Base-by-base conservation (phyloP, 1,140 invertebrate species). In the Megalonaias nervosa region DNA sequence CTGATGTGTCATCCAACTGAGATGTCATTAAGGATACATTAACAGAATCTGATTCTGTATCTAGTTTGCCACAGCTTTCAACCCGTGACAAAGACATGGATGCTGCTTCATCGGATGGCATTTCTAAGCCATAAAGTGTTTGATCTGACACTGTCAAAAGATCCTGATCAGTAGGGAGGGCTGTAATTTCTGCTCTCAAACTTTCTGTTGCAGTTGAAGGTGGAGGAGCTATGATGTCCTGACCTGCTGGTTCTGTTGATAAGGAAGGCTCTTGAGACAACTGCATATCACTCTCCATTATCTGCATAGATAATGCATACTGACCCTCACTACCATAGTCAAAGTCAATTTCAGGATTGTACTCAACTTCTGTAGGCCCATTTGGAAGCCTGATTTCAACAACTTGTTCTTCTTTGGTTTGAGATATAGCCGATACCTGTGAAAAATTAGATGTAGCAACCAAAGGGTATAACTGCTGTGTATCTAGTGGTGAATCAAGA, bases 281-380 rank as follows among this genome's bases (percentile, higher is more conserved):
- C 26, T 31, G 26, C 26, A 31, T 31, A 4, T 31, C 15, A 57
- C 38, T 19, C 62, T 65, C 31, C 62, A 65, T 31, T 65, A 15
- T 23, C n/a, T 65, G 14, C 17, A 65, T 65, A 15, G 17, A n/a
- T 21, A 48, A 23, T 67, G 61, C 70, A 9, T 72, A 56, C 21
- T 79, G 65, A 21, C 38, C 59, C 15, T 72, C 60, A 65, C 72
- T 66, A 76, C 73, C 75, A 70, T 81, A 93, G 89, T 77, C 88
- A 82, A 85, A 85, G 84, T 91, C 92, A 85, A 89, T 91, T 84
- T 92, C 91, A 70, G 91, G 88, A 79, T 89, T 89, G 80, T 92
- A 92, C 65, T 93, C 93, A 19, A 92, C 90, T 87, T 94, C 93
- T 26, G 93, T 92, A 57, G 93, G 93, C 13, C 92, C 93, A 86